These are phyloP conservation scores for human (Homo sapiens) DNA, from an alignment of 2,113 vertebrate genomes.

Conservation along the genomic window DNA sequence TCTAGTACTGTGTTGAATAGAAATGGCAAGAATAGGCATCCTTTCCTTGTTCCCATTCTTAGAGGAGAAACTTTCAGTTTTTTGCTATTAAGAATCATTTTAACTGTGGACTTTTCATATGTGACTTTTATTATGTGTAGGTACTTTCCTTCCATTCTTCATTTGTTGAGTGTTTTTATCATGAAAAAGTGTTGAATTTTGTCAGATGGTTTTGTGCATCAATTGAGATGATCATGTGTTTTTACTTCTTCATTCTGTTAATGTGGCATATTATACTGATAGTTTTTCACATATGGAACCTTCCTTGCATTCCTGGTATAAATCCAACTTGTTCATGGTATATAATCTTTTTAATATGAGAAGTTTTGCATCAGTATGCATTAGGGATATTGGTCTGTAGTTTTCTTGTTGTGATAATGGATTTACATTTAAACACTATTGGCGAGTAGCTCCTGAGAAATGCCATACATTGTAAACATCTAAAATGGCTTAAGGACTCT, in stretches of 20 bases:
- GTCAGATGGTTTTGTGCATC: neutral
- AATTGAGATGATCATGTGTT: neutral
- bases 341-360: neutral
- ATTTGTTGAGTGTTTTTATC: neutral
- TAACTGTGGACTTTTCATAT: neutral
- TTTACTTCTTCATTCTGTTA: neutral
- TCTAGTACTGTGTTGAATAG: neutral
- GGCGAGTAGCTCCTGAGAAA: neutral
- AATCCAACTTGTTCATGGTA: neutral
- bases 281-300: neutral
- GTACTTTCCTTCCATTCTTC: neutral
- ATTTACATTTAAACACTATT: constrained; percentile 4
- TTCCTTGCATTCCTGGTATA: neutral
- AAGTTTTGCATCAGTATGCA: neutral
- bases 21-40: neutral
- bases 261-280: neutral
- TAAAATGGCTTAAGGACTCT: neutral
- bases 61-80: neutral
- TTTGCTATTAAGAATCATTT: neutral
- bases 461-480: neutral
- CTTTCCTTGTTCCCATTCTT: neutral
- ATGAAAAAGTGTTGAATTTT: neutral
- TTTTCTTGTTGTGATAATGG: neutral
- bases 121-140: neutral
- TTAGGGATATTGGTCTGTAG: neutral